Evolutionary conservation across 2,113 vertebrate genomes (phyloP).

Genomic region (Mola mola): DNA sequence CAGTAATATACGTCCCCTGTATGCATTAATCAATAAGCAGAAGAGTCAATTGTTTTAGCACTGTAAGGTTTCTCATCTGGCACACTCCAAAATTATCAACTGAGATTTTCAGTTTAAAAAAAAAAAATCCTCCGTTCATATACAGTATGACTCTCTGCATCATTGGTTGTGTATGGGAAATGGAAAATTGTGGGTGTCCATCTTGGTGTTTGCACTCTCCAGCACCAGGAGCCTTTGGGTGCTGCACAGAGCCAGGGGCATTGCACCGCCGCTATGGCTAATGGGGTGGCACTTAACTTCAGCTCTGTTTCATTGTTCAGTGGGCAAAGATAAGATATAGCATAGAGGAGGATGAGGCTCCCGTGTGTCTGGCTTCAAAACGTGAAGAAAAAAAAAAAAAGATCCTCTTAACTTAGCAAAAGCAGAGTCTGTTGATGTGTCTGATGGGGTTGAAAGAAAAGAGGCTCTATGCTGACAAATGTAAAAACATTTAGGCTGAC

Average conservation of each 20-base stretch:
- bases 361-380: not conserved
- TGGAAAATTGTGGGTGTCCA: not conserved
- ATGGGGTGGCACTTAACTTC: conserved; percentile 47
- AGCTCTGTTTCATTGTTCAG: conserved; percentile 43
- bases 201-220: not conserved
- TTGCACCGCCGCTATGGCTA: conserved; percentile 21
- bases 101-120: no score
- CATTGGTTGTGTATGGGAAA: not conserved
- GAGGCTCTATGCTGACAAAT: conserved; percentile 16
- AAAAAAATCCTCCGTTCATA: conserved; percentile 1
- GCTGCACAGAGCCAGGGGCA: conserved; percentile 25
- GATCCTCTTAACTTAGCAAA: not conserved
- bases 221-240: conserved; percentile 44
- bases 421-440: not conserved
- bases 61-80: no score
- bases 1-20: no score
- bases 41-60: no score
- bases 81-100: no score
- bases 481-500: conserved; percentile 12
- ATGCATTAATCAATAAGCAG: no score
- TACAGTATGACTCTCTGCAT: not conserved
- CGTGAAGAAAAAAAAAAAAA: not conserved
- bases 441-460: not conserved
- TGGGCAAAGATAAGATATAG: conserved; percentile 5
- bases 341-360: not conserved